Conservation (phyloP, 2,113 vertebrate genomes). For the Siniperca knerii region DNA sequence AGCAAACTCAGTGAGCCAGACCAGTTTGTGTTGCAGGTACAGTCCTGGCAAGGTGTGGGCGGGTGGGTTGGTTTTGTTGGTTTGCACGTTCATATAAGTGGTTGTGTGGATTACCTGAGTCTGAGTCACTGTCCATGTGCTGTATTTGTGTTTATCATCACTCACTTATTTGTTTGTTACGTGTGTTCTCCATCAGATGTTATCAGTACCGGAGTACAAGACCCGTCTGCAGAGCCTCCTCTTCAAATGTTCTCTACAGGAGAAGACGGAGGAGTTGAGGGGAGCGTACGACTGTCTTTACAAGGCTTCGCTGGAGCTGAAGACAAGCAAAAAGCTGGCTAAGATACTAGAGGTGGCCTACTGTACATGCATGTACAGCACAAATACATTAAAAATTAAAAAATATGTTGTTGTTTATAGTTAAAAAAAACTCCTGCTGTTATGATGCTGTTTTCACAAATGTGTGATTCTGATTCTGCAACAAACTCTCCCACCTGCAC, state of each 20-base stretch:
- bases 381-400: not conserved
- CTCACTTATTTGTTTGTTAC: not conserved
- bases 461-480: not conserved
- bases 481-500: not conserved
- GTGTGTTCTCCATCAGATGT: conserved; percentile 66
- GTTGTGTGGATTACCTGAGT: not conserved
- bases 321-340: conserved; percentile 96
- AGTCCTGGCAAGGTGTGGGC: not conserved
- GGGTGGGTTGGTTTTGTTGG: not conserved
- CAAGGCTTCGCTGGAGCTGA: conserved; percentile 94
- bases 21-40: conserved; percentile 96
- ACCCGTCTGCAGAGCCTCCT: conserved; percentile 93
- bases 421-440: not conserved
- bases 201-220: conserved; percentile 93
- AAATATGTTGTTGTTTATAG: not conserved
- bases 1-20: conserved; percentile 95
- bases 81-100: not conserved
- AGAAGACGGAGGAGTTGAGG: conserved; percentile 96
- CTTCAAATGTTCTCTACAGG: conserved; percentile 94
- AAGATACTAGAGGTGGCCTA: conserved; percentile 95
- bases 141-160: not conserved
- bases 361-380: not conserved
- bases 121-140: not conserved
- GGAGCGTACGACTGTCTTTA: conserved; percentile 92
- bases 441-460: not conserved